Base-by-base conservation (phyloP, 2,113 vertebrate genomes). In the Archilochus colubris region DNA sequence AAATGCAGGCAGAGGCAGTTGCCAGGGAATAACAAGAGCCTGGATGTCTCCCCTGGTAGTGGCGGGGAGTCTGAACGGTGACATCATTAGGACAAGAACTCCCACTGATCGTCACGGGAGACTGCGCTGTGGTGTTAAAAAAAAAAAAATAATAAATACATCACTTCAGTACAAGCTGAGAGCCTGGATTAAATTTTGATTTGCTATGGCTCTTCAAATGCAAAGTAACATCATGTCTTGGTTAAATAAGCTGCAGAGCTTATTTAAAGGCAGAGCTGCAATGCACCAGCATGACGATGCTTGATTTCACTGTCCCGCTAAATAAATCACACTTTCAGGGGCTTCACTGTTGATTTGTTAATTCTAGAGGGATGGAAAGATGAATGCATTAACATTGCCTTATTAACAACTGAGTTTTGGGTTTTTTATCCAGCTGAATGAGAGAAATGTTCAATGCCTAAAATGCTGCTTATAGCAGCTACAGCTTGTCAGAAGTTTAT, bases 201-300 rank as follows among this genome's bases (percentile, higher is more conserved):
- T 68, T 57, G 79, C 64, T 55, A 44, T 1, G 36, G 57, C 73
- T 67, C 87, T 80, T 68, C 63, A 63, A 73, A 84, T n/a, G 59
- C 64, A 44, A 80, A 88, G 36, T n/a, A 85, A 89, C 38, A 28
- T 30, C 36, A 21, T 2, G 18, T 30, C 59, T 73, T 30, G 24
- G 46, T 68, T 91, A 85, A 92, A 89, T 31, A 43, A 19, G 19
- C 82, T 90, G 79, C 68, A 14, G 40, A 40, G 40, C 40, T 40
- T 57, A 83, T 79, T 78, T 68, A 36, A 70, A 77, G 86, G 93
- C 85, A 77, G 72, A 90, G 63, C 84, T 95, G 94, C 94, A 94
- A 40, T 77, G 87, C 93, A 93, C 55, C 87, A 94, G 68, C 67
- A 58, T 28, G 46, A 48, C 0, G 4, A 48, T 22, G 61, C 44